Conservation (phyloP, 2,888 invertebrate genomes). For the Aphodius granarius region DNA sequence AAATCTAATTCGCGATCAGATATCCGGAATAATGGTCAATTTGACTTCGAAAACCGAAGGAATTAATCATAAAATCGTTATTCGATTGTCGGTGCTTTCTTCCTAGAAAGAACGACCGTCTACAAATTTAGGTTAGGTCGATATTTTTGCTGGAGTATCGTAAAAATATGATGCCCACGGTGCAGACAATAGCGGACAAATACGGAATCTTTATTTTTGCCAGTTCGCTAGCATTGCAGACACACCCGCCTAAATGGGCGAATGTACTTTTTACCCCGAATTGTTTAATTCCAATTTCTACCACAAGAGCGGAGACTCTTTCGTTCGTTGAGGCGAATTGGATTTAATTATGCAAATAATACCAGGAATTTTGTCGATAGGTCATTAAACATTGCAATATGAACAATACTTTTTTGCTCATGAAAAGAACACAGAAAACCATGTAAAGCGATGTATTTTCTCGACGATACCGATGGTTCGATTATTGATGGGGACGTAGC, state of each 20-base stretch:
- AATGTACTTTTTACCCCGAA: no score
- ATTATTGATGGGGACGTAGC: slow-evolving; percentile 11
- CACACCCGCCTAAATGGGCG: no score
- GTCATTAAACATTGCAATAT: no score
- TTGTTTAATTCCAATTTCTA: no score
- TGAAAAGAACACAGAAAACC: background rate
- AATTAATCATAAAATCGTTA: background rate
- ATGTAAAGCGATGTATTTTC: background rate
- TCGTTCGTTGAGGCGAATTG: no score
- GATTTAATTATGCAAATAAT: slow-evolving; percentile 9
- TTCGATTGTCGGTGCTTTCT: background rate
- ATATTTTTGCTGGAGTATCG: background rate
- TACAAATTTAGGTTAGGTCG: background rate
- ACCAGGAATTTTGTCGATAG: slow-evolving; percentile 2
- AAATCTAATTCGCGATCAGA: background rate
- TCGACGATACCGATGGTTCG: background rate
- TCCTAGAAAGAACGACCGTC: background rate
- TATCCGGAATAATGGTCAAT: background rate
- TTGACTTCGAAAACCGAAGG: background rate
- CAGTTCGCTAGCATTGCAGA: background rate
- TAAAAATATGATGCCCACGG: background rate
- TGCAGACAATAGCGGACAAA: background rate
- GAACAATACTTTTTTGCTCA: background rate
- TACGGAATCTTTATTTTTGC: background rate
- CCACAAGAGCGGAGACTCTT: no score